A percentile compares a stretch with the other conserved stretches of the same genome.
Evolutionary conservation across 2,888 invertebrate species (phyloP).

Genomic region (Diploptera punctata): DNA sequence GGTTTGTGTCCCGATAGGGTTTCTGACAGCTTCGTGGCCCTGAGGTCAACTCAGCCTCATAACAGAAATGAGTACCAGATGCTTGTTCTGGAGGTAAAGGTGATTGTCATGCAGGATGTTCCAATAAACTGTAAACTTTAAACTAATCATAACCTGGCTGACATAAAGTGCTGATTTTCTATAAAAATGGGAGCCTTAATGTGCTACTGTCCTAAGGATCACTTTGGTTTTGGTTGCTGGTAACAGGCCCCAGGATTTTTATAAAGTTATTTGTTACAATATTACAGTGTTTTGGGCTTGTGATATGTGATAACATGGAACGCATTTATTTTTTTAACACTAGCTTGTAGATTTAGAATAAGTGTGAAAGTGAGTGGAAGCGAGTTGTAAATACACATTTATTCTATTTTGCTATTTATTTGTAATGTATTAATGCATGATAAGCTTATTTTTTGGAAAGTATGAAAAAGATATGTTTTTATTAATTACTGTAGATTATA

Average conservation of each 20-base stretch:
- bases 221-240: too few species aligned
- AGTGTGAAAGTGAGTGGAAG: slow-evolving; percentile 8
- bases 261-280: slow-evolving; percentile 30
- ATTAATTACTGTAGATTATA: slow-evolving; percentile 30
- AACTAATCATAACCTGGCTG: too few species aligned
- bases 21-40: too few species aligned
- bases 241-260: slow-evolving; percentile 16
- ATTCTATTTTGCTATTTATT: slow-evolving; percentile 35
- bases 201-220: too few species aligned
- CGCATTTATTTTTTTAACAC: slow-evolving; percentile 34
- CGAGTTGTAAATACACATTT: slow-evolving; percentile 30
- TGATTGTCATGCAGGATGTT: too few species aligned
- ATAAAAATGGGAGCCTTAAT: too few species aligned
- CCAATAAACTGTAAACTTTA: too few species aligned
- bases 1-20: too few species aligned
- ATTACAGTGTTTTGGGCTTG: slow-evolving; percentile 33
- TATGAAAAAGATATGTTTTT: slow-evolving; percentile 21
- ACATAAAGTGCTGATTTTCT: too few species aligned
- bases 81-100: too few species aligned
- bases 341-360: slow-evolving; percentile 23
- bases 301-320: slow-evolving; percentile 29
- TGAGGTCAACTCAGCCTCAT: too few species aligned
- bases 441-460: slow-evolving; percentile 24
- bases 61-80: too few species aligned
- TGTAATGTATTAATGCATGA: slow-evolving; percentile 32